Percentiles rank a stretch among this genome's conserved stretches.
Evolutionary conservation across 2,113 vertebrate genomes (phyloP).

Genomic region (Notarius quadriscutis): DNA sequence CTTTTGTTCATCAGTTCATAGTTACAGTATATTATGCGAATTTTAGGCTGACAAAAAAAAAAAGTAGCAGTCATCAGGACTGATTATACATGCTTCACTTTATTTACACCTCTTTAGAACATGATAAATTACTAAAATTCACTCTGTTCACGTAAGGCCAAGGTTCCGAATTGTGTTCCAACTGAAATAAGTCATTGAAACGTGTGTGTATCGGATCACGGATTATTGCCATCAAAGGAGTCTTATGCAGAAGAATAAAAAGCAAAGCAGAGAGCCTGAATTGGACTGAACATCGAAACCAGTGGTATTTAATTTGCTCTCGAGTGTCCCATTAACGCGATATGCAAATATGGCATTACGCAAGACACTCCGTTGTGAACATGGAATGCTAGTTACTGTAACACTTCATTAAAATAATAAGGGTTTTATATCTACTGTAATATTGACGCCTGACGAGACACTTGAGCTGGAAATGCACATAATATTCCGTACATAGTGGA

Average conservation of each 20-base stretch:
- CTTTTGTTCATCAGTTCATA: not conserved
- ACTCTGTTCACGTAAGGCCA: conserved; percentile 30
- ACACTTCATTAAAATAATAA: not conserved
- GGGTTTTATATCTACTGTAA: not conserved
- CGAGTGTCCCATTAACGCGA: not conserved
- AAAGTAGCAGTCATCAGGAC: not conserved
- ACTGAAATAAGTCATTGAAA: conserved; percentile 26
- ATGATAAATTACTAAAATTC: conserved; percentile 8
- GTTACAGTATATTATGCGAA: no score
- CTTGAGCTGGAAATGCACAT: not conserved
- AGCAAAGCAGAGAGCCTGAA: not conserved
- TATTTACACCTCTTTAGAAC: conserved; percentile 42
- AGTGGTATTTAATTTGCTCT: not conserved
- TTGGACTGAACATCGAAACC: not conserved
- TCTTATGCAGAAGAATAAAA: not conserved
- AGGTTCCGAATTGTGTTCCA: not conserved
- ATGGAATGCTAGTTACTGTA: conserved; percentile 5
- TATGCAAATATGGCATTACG: not conserved
- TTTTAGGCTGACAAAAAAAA: no score
- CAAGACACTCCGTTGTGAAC: not conserved
- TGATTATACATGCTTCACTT: conserved; percentile 41
- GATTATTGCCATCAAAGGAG: not conserved
- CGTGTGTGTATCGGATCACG: not conserved
- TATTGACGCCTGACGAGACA: not conserved
- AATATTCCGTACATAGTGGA: not conserved